These are phyloP conservation scores for Semaprochilodus insignis DNA, from an alignment of 2,797 vertebrate species.

Conservation along the genomic window DNA sequence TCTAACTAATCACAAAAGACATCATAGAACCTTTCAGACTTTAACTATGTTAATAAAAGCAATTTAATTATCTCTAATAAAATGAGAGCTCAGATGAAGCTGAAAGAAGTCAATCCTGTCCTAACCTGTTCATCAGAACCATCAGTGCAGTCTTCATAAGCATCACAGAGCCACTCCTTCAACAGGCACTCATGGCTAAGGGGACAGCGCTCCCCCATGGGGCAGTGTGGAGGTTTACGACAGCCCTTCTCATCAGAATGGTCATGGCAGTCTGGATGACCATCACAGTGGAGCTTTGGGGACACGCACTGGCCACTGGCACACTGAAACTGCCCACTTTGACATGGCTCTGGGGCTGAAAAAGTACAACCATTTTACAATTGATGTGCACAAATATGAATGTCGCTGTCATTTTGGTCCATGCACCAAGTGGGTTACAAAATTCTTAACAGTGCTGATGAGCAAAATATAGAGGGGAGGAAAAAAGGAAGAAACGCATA, in stretches of 20 bases:
- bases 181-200: conserved; percentile 84
- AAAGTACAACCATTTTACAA: not conserved
- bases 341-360: conserved; percentile 75
- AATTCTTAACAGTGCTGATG: too few species aligned
- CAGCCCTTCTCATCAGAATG: conserved; percentile 87
- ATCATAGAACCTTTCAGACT: not conserved
- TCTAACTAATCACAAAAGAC: not conserved
- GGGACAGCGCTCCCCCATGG: conserved; percentile 72
- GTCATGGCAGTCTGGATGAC: conserved; percentile 86
- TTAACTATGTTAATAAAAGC: not conserved
- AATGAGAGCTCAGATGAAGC: too few species aligned
- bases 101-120: fast-evolving
- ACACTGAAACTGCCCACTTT: conserved; percentile 76
- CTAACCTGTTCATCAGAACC: conserved; percentile 87
- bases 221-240: conserved; percentile 75
- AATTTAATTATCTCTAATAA: too few species aligned
- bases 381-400: too few species aligned
- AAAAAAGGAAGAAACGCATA: too few species aligned
- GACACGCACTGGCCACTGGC: conserved; percentile 85
- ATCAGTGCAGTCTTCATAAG: conserved; percentile 85
- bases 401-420: too few species aligned
- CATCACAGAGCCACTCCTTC: conserved; percentile 89
- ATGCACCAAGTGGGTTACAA: too few species aligned
- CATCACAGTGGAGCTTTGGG: conserved; percentile 82
- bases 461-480: too few species aligned